These are phyloP conservation scores for Epinotia brunnichana DNA, from an alignment of 2,888 invertebrate genomes.

Conservation along the genomic window DNA sequence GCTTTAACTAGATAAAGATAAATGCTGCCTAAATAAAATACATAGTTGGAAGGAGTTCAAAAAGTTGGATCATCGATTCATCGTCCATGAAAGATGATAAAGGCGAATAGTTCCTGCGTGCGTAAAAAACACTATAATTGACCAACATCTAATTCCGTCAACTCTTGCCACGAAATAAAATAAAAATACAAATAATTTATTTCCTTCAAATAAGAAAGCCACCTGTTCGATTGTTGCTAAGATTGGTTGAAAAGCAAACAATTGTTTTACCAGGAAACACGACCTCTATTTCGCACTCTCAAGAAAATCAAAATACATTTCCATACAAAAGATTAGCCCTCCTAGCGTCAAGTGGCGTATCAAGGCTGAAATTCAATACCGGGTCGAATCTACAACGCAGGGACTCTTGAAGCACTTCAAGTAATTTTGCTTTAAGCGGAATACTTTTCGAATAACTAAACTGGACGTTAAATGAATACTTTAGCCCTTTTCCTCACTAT, in stretches of 20 bases:
- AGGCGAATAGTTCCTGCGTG: too few species aligned
- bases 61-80: too few species aligned
- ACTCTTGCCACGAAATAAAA: too few species aligned
- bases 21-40: too few species aligned
- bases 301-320: slow-evolving; percentile 17
- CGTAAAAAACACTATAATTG: too few species aligned
- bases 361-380: slow-evolving; percentile 19
- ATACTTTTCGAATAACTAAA: slow-evolving; percentile 13
- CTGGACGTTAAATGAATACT: neutral
- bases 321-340: slow-evolving; percentile 30
- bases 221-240: too few species aligned
- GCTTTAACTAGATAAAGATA: too few species aligned
- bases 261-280: slow-evolving; percentile 2
- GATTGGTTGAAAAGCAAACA: neutral
- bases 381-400: neutral
- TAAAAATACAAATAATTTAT: too few species aligned
- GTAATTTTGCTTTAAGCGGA: slow-evolving; percentile 4
- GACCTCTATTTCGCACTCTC: neutral
- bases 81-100: too few species aligned
- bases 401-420: slow-evolving; percentile 22
- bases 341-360: slow-evolving; percentile 4
- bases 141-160: too few species aligned
- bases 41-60: too few species aligned
- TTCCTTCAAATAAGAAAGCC: too few species aligned
- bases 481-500: slow-evolving; percentile 14